Percentiles rank a stretch among this genome's conserved stretches.
These are phyloP conservation scores for Beaufortia kweichowensis DNA, from an alignment of 2,113 vertebrate genomes.

Conservation along the genomic window DNA sequence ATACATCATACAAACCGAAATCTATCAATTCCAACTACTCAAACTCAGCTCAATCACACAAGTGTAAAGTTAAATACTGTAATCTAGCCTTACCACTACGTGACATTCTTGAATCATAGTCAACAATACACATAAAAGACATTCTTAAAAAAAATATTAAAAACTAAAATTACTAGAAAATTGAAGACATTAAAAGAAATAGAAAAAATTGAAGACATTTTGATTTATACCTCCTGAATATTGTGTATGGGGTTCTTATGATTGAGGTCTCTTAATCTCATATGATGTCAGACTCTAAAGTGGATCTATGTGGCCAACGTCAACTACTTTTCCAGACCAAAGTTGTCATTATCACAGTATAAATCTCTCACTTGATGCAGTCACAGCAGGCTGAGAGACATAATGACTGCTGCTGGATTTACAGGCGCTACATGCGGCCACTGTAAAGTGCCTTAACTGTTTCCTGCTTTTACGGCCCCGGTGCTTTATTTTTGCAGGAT, in stretches of 20 bases:
- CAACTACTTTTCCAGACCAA: constrained; percentile 42
- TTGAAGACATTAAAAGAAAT: background rate
- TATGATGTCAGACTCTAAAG: constrained; percentile 27
- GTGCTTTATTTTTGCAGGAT: constrained; percentile 46
- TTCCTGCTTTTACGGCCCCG: constrained; percentile 40
- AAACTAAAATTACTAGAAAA: background rate
- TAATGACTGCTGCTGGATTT: constrained; percentile 47
- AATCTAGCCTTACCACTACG: too few species aligned
- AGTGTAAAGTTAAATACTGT: too few species aligned
- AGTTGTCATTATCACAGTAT: constrained; percentile 33
- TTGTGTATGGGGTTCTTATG: background rate
- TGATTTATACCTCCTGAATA: background rate
- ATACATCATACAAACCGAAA: too few species aligned
- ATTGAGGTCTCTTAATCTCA: constrained; percentile 29
- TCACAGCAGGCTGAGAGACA: constrained; percentile 17
- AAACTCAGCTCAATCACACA: too few species aligned
- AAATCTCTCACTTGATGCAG: constrained; percentile 38
- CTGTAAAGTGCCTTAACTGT: constrained; percentile 38
- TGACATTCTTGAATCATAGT: too few species aligned
- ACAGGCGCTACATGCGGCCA: constrained; percentile 36
- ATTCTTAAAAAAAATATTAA: too few species aligned
- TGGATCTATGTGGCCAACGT: constrained; percentile 33
- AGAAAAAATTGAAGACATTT: background rate
- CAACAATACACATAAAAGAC: too few species aligned
- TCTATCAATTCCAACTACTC: too few species aligned